A percentile compares a stretch with the other conserved stretches of the same genome.
Conservation (phyloP, 2,113 vertebrate species). For the Lophochroa leadbeateri region DNA sequence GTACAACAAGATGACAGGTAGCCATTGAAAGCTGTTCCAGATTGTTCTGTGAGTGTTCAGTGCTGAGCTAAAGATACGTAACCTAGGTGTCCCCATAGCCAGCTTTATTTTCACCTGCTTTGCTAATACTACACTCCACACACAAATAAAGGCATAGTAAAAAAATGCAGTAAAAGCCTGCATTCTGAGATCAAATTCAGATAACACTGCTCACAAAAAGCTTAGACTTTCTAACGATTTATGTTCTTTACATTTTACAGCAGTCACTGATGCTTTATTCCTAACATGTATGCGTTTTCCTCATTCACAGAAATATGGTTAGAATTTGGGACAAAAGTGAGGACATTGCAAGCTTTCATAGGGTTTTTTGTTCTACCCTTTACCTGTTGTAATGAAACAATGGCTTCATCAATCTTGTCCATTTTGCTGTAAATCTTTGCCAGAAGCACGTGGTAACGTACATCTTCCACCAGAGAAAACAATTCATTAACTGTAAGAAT, state of each 20-base stretch:
- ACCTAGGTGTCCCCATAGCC: not conserved
- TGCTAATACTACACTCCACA: not conserved
- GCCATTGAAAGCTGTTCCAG: not conserved
- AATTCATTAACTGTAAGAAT: constrained; percentile 84
- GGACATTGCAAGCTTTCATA: not conserved
- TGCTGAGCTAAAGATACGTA: not conserved
- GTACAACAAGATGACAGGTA: not conserved
- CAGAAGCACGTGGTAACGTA: constrained; percentile 87
- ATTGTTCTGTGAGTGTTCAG: not conserved
- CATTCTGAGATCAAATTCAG: not conserved
- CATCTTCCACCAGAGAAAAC: constrained; percentile 85
- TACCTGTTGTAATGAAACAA: constrained; percentile 88
- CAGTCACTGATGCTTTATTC: not conserved
- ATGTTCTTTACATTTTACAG: not conserved
- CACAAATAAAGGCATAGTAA: not conserved
- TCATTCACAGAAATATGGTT: not conserved
- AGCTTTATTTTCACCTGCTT: not conserved
- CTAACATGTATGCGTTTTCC: not conserved
- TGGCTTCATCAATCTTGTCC: constrained; percentile 82
- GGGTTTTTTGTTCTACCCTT: not conserved
- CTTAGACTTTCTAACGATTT: not conserved
- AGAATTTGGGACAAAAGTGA: not conserved
- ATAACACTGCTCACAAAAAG: not conserved
- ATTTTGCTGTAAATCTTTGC: constrained; percentile 92
- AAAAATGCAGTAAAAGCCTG: not conserved